These are phyloP conservation scores for Heliornis fulica DNA, from an alignment of 2,113 vertebrate genomes.

Conservation along the genomic window DNA sequence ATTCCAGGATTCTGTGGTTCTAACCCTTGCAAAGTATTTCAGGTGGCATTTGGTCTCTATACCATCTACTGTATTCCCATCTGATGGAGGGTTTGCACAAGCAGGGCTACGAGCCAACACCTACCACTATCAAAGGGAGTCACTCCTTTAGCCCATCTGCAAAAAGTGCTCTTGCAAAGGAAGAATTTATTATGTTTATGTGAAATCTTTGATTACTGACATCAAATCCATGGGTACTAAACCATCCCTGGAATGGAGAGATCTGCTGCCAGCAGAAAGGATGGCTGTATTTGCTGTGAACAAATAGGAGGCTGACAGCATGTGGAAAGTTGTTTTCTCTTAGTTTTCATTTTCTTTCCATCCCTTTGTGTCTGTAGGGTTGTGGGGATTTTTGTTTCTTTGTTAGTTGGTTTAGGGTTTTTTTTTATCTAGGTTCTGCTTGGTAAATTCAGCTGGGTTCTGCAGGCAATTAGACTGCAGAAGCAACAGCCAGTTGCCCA, in stretches of 20 bases:
- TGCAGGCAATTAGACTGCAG: neutral
- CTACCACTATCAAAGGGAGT: neutral
- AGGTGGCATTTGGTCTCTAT: neutral
- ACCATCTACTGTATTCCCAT: neutral
- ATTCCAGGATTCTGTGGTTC: too few relatives aligned
- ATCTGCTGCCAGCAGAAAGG: neutral
- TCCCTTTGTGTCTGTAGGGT: neutral
- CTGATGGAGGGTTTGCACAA: neutral
- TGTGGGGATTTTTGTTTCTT: neutral
- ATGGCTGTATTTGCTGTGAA: neutral
- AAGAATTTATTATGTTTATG: neutral
- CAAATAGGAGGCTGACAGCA: neutral
- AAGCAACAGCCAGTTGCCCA: neutral
- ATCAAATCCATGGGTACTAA: neutral
- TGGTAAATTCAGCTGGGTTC: neutral
- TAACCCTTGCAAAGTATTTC: neutral
- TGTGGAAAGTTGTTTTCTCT: neutral
- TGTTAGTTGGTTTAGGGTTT: neutral
- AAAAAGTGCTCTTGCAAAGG: neutral
- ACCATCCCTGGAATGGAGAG: neutral
- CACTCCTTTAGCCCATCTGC: neutral
- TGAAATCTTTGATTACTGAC: neutral
- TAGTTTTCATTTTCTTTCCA: neutral
- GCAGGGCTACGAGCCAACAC: neutral
- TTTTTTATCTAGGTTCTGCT: neutral